These are phyloP conservation scores for Rhabditoides inermis DNA, from an alignment of 2,888 invertebrate genomes.

Conservation along the genomic window DNA sequence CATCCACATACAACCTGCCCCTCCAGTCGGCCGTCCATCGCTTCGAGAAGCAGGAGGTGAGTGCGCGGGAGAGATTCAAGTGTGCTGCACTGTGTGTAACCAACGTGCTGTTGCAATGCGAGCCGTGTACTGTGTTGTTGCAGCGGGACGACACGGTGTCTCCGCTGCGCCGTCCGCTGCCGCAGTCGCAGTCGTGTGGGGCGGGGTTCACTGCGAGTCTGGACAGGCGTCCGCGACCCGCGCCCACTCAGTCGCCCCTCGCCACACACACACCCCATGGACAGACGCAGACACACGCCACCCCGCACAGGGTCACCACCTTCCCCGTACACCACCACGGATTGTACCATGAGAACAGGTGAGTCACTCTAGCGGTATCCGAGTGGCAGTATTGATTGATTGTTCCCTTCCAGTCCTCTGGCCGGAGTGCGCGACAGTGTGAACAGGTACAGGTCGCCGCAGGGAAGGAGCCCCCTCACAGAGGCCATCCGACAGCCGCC, in stretches of 20 bases:
- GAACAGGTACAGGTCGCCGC: too few relatives aligned
- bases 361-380: not conserved
- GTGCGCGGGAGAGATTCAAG: too few relatives aligned
- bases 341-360: not conserved
- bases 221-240: constrained; percentile 4
- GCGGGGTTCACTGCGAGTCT: constrained; percentile 30
- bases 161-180: constrained; percentile 7
- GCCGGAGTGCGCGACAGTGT: constrained; percentile 12
- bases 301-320: constrained; percentile 27
- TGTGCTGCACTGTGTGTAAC: too few relatives aligned
- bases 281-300: constrained; percentile 5
- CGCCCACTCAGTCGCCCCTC: not conserved
- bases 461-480: too few relatives aligned
- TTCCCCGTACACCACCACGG: constrained; percentile 22
- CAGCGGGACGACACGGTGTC: not conserved
- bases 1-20: too few relatives aligned
- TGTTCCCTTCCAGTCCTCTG: constrained; percentile 2
- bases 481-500: constrained; percentile 1
- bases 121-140: not conserved
- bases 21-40: too few relatives aligned
- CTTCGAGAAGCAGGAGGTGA: too few relatives aligned
- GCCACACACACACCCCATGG: too few relatives aligned
- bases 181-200: constrained; percentile 19
- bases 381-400: not conserved
- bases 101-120: too few relatives aligned